Percentiles rank a stretch among this genome's conserved stretches.
These are phyloP conservation scores for Dendroctonus valens DNA, from an alignment of 1,140 invertebrate genomes.

Conservation along the genomic window DNA sequence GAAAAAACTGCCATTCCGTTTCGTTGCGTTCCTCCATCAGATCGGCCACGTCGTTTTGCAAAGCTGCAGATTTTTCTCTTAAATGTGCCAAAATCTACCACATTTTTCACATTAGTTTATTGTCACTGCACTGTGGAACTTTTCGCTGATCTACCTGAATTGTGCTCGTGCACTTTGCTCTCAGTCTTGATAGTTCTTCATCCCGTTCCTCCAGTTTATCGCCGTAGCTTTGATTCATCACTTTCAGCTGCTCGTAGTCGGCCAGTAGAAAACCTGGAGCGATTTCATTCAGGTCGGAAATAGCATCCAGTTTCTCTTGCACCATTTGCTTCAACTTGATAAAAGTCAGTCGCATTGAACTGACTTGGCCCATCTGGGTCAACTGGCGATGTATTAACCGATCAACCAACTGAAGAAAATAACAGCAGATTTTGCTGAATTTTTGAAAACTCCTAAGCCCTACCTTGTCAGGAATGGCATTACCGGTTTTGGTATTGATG, in stretches of 20 bases:
- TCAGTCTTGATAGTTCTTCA: slow-evolving; percentile 41
- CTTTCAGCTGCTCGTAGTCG: slow-evolving; percentile 45
- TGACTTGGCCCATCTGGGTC: slow-evolving; percentile 32
- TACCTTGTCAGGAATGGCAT: slow-evolving; percentile 28
- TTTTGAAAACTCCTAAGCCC: not conserved
- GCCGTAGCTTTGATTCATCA: slow-evolving; percentile 46
- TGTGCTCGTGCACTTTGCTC: slow-evolving; percentile 38
- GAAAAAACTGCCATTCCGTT: not conserved
- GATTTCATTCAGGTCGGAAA: slow-evolving; percentile 24
- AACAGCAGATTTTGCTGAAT: not conserved
- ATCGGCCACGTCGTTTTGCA: slow-evolving; percentile 27
- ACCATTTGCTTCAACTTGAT: slow-evolving; percentile 36
- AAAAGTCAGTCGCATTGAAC: slow-evolving; percentile 37
- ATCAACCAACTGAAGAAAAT: slow-evolving; percentile 28
- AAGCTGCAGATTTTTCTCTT: slow-evolving; percentile 43
- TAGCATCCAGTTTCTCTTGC: slow-evolving; percentile 32
- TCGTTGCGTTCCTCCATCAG: slow-evolving; percentile 3
- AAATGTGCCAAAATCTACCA: slow-evolving; percentile 42
- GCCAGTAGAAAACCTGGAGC: slow-evolving; percentile 39
- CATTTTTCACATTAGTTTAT: not conserved
- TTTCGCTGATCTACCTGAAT: slow-evolving; percentile 35
- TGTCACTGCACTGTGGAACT: too few species aligned
- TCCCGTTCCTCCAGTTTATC: slow-evolving; percentile 50
- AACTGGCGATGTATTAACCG: slow-evolving; percentile 34
- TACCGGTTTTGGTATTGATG: slow-evolving; percentile 32